Evolutionary conservation across 2,888 invertebrate species (phyloP).

Genomic region (Cartodere bifasciata): DNA sequence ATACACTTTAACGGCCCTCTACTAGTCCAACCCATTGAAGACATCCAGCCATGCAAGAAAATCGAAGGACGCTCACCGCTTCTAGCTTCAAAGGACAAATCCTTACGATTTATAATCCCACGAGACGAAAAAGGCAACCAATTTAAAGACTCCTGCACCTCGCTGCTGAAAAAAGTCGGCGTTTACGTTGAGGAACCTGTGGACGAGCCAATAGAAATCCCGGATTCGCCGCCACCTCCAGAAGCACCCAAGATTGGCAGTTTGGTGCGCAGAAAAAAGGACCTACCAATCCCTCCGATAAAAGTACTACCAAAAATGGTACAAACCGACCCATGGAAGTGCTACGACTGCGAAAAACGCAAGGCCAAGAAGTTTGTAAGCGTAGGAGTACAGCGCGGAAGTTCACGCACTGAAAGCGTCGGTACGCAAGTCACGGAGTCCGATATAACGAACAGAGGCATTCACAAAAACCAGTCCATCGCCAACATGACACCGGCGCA

Average conservation of each 20-base stretch:
- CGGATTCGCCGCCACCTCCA: slow-evolving; percentile 6
- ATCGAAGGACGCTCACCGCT: no score
- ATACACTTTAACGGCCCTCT: slow-evolving; percentile 25
- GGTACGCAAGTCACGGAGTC: slow-evolving; percentile 29
- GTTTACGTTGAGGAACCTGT: slow-evolving; percentile 8
- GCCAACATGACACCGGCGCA: slow-evolving; percentile 33
- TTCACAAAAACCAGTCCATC: slow-evolving; percentile 26
- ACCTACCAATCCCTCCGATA: no score
- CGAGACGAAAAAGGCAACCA: slow-evolving; percentile 2
- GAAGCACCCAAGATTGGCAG: slow-evolving; percentile 2
- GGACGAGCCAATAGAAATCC: neutral
- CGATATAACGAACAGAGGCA: slow-evolving; percentile 23
- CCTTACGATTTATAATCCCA: no score
- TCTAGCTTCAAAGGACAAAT: no score
- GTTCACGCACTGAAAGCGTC: slow-evolving; percentile 20
- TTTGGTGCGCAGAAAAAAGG: no score
- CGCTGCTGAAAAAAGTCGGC: slow-evolving; percentile 11
- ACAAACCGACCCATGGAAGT: slow-evolving; percentile 24
- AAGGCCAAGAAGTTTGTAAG: slow-evolving; percentile 19
- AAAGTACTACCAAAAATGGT: slow-evolving; percentile 16
- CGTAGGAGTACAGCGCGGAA: slow-evolving; percentile 21
- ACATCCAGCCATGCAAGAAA: no score
- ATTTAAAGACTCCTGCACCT: slow-evolving; percentile 19
- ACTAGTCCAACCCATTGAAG: slow-evolving; percentile 21
- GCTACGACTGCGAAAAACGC: slow-evolving; percentile 26